phyloP scores from a whole-genome alignment of 2,797 vertebrate species.

The Carapus acus region DNA sequence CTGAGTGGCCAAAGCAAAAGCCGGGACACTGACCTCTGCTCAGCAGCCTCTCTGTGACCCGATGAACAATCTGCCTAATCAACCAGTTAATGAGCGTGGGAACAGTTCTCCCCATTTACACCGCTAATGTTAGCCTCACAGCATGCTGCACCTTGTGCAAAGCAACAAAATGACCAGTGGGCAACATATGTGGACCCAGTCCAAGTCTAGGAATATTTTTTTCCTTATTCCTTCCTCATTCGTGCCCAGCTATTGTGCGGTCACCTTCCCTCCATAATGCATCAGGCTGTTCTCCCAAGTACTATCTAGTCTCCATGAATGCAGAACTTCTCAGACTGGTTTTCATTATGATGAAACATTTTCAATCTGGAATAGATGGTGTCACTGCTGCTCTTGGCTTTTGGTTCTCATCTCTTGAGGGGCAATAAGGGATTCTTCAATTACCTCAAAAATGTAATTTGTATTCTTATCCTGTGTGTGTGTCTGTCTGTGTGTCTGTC shows the following conservation, averaged over 20 bases:
- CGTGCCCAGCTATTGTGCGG: constrained; percentile 15
- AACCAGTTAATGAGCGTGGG: constrained; percentile 46
- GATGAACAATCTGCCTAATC: constrained; percentile 33
- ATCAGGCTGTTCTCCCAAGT: constrained; percentile 29
- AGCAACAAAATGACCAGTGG: constrained; percentile 30
- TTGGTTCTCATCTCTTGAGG: not conserved
- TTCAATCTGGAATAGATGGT: constrained; percentile 29
- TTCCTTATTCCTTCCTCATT: constrained; percentile 1
- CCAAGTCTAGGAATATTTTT: constrained; percentile 31
- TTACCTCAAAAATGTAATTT: constrained; percentile 13
- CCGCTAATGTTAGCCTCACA: not conserved
- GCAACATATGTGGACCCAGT: constrained; percentile 13
- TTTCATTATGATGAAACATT: constrained; percentile 30
- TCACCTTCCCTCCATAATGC: constrained; percentile 21
- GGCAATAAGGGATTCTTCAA: constrained; percentile 1
- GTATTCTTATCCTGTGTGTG: constrained; percentile 38
- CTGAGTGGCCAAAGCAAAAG: constrained; percentile 13
- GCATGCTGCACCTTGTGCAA: constrained; percentile 4
- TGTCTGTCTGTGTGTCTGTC: constrained; percentile 20
- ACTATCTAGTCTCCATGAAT: constrained; percentile 11
- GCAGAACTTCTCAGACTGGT: not conserved
- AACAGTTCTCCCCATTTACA: constrained; percentile 18
- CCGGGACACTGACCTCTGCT: constrained; percentile 31
- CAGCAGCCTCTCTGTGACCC: constrained; percentile 18
- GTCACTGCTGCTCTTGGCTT: constrained; percentile 1